Conservation (phyloP, 2,888 invertebrate genomes). For the Leptogaster cylindrica region DNA sequence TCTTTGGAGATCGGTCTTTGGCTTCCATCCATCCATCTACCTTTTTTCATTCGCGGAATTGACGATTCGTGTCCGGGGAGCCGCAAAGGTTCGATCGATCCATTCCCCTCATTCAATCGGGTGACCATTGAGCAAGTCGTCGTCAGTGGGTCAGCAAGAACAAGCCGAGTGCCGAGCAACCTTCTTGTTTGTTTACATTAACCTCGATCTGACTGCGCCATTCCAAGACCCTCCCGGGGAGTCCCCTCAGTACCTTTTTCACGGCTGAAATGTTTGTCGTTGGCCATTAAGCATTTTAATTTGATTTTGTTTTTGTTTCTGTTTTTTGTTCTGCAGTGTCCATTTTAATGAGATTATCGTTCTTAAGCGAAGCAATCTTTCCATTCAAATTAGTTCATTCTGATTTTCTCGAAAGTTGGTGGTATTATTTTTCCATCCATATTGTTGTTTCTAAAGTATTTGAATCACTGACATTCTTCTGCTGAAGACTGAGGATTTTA, state of each 20-base stretch:
- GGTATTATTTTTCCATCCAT: too few species aligned
- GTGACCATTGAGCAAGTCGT: slow-evolving; percentile 10
- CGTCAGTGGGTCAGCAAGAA: slow-evolving; percentile 29
- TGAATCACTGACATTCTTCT: too few species aligned
- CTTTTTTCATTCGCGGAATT: slow-evolving; percentile 12
- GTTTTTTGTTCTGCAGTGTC: too few species aligned
- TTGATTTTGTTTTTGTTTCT: background rate
- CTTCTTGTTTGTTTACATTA: slow-evolving; percentile 31
- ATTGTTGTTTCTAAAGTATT: too few species aligned
- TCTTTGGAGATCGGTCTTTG: slow-evolving; percentile 11
- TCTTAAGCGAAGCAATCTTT: too few species aligned
- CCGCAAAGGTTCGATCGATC: slow-evolving; percentile 12
- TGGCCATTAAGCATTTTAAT: background rate
- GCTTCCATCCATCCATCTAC: background rate
- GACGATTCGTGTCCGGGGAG: background rate
- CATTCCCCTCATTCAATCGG: background rate
- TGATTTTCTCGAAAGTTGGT: too few species aligned
- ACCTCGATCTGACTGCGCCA: slow-evolving; percentile 19
- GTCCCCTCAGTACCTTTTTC: background rate
- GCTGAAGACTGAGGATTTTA: too few species aligned
- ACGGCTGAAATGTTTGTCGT: background rate
- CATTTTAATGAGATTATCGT: too few species aligned
- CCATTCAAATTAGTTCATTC: too few species aligned
- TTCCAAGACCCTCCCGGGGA: too few species aligned
- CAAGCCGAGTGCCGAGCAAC: background rate